phyloP scores from a whole-genome alignment of 1,140 invertebrate species.

The Megathymus violae region DNA sequence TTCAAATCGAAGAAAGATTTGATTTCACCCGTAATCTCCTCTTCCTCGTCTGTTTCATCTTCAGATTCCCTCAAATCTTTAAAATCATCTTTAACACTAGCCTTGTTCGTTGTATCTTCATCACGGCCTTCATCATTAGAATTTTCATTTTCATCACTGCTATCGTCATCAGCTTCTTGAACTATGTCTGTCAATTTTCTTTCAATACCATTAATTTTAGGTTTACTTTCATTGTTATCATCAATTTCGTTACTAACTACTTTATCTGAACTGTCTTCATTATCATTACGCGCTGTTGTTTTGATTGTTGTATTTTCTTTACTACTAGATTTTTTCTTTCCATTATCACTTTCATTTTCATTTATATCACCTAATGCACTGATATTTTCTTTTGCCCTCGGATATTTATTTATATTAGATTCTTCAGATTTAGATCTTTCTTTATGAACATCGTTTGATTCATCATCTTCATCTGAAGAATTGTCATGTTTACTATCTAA shows the following conservation, averaged over 20 bases:
- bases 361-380: conserved; percentile 22
- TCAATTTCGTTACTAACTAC: conserved; percentile 37
- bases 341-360: conserved; percentile 56
- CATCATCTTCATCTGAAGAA: conserved; percentile 20
- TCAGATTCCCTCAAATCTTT: conserved; percentile 55
- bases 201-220: conserved; percentile 37
- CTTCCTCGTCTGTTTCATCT: conserved; percentile 50
- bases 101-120: conserved; percentile 30
- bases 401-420: conserved; percentile 16
- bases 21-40: conserved; percentile 44
- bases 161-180: conserved; percentile 19
- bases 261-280: conserved; percentile 18
- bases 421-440: background rate
- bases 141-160: conserved; percentile 35
- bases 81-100: conserved; percentile 46
- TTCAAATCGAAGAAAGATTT: conserved; percentile 60
- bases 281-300: conserved; percentile 12
- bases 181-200: conserved; percentile 11
- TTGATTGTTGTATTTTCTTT: conserved; percentile 12
- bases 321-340: conserved; percentile 35
- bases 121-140: conserved; percentile 37
- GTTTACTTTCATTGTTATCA: conserved; percentile 1
- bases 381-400: too few species aligned
- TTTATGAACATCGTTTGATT: conserved; percentile 15
- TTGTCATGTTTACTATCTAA: conserved; percentile 53